Percentiles rank a stretch among this genome's conserved stretches.
phyloP scores from a whole-genome alignment of 2,888 invertebrate species.

The Malthinus flaveolus region DNA sequence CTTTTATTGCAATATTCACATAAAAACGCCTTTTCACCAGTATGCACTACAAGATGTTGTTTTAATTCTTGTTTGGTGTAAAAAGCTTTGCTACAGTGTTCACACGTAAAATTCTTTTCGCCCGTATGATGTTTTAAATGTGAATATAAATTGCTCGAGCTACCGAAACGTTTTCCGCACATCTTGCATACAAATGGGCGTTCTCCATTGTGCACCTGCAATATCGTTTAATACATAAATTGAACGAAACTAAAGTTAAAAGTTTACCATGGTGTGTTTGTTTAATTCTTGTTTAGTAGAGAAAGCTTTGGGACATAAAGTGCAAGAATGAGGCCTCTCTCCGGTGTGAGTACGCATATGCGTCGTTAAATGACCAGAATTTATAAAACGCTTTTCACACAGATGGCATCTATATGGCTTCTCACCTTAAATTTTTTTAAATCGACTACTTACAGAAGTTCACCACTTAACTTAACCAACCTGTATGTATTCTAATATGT shows the following conservation, averaged over 20 bases:
- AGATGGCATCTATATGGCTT: conserved; percentile 45
- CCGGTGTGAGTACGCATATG: conserved; percentile 46
- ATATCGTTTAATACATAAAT: not conserved
- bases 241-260: no score
- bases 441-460: no score
- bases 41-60: conserved; percentile 43
- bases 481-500: conserved; percentile 46
- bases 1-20: conserved; percentile 43
- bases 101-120: conserved; percentile 44
- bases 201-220: conserved; percentile 44
- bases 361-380: conserved; percentile 45
- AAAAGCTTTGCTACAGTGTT: conserved; percentile 44
- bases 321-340: conserved; percentile 40
- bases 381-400: conserved; percentile 45
- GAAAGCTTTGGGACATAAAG: conserved; percentile 43
- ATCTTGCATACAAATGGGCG: conserved; percentile 44
- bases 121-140: conserved; percentile 44
- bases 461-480: conserved; percentile 11
- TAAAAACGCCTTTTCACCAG: conserved; percentile 42
- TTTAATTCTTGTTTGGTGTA: conserved; percentile 45
- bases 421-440: conserved; percentile 33
- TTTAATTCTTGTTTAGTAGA: conserved; percentile 43
- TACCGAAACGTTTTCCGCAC: conserved; percentile 43
- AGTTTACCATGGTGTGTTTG: conserved; percentile 43
- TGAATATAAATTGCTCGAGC: conserved; percentile 44